phyloP scores from a whole-genome alignment of 2,797 vertebrate genomes.

The Atherinosoma microstoma region DNA sequence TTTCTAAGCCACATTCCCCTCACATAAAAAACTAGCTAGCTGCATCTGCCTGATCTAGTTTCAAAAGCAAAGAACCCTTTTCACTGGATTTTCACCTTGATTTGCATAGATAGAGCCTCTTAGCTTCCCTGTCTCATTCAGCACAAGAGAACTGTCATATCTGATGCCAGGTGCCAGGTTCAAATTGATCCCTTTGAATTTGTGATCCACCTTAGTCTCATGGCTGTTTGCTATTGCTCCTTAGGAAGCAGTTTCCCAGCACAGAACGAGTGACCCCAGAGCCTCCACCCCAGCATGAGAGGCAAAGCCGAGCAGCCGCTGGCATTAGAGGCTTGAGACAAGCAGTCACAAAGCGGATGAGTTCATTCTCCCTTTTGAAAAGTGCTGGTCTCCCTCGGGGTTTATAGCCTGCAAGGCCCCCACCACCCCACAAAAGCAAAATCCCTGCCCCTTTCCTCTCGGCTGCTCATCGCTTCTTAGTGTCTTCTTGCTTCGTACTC shows the following conservation, averaged over 20 bases:
- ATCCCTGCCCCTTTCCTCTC: constrained; percentile 52
- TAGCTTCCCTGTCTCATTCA: constrained; percentile 3
- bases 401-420: constrained; percentile 61
- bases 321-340: constrained; percentile 7
- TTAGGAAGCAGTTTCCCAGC: constrained; percentile 16
- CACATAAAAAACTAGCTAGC: neutral
- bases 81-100: neutral
- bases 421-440: constrained; percentile 30
- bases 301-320: constrained; percentile 2
- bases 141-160: neutral
- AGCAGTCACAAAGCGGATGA: constrained; percentile 21
- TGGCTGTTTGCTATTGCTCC: constrained; percentile 7
- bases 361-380: constrained; percentile 51
- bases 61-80: constrained; percentile 5
- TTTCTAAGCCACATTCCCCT: neutral
- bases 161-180: constrained; percentile 6
- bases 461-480: constrained; percentile 31
- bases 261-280: constrained; percentile 16
- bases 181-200: constrained; percentile 7
- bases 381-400: constrained; percentile 34
- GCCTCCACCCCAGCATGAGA: constrained; percentile 9
- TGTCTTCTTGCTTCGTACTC: constrained; percentile 21
- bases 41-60: neutral
- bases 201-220: neutral
- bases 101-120: neutral